Percentiles rank a stretch among this genome's conserved stretches.
Conservation (phyloP, 2,113 vertebrate species). For the Tychaedon coryphoeus region DNA sequence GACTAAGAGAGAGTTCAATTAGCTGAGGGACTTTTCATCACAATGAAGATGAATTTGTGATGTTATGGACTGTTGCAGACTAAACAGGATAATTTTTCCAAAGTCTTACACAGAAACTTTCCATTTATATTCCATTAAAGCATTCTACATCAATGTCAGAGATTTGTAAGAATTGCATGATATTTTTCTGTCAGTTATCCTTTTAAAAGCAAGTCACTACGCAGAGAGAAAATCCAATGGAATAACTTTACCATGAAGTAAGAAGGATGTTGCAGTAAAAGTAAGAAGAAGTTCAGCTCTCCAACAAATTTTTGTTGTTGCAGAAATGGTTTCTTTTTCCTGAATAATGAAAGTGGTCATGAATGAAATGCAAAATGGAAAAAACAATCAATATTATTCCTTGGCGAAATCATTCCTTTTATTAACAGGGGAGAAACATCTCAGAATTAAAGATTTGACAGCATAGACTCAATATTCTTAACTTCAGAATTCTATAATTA, state of each 20-base stretch:
- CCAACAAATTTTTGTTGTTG: background rate
- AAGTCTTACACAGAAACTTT: background rate
- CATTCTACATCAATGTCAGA: background rate
- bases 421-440: background rate
- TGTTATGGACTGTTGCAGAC: background rate
- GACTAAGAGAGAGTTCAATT: background rate
- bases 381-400: background rate
- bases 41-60: background rate
- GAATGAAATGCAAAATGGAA: background rate
- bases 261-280: background rate
- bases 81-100: background rate
- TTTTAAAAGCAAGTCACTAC: background rate
- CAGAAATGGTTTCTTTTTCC: background rate
- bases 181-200: background rate
- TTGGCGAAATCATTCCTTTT: background rate
- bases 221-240: background rate
- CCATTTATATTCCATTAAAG: background rate
- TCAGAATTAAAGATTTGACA: background rate
- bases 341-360: background rate
- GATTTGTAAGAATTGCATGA: background rate
- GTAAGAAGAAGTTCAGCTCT: background rate
- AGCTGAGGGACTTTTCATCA: background rate
- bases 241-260: background rate
- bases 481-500: slow-evolving; percentile 11
- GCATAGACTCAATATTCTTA: background rate